Conservation (phyloP, 2,113 vertebrate genomes). For the Melanotaenia duboulayi region DNA sequence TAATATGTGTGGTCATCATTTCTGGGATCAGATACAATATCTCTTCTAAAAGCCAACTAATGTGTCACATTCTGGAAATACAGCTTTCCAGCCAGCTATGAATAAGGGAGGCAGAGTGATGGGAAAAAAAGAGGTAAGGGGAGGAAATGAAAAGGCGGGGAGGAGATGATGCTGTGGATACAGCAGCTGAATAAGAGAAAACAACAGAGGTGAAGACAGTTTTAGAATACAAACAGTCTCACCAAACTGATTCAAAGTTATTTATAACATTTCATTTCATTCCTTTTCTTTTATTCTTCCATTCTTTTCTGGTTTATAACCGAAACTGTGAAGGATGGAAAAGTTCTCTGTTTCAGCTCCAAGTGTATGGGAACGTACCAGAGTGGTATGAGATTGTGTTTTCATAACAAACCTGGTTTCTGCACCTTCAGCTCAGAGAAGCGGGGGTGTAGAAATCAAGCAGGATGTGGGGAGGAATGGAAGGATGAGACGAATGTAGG, state of each 20-base stretch:
- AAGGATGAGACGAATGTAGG: too few relatives aligned
- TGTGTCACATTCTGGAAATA: conserved; percentile 31
- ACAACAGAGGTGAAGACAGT: too few relatives aligned
- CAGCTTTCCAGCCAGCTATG: neutral
- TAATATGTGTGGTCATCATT: conserved; percentile 15
- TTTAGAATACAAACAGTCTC: too few relatives aligned
- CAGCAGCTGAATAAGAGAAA: conserved; percentile 5
- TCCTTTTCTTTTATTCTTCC: too few relatives aligned
- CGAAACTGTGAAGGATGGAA: neutral
- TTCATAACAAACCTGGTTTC: conserved; percentile 48
- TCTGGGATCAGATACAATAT: conserved; percentile 41
- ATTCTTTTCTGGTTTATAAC: too few relatives aligned
- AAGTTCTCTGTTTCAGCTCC: neutral
- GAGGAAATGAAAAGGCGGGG: conserved; percentile 61
- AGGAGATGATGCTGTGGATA: conserved; percentile 39
- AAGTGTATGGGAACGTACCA: conserved; percentile 7
- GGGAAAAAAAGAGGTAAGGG: neutral
- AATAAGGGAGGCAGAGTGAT: too few relatives aligned
- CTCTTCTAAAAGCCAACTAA: conserved; percentile 35
- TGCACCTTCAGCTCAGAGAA: conserved; percentile 15
- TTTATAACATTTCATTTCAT: too few relatives aligned
- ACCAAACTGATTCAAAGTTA: neutral
- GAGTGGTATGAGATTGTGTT: conserved; percentile 43
- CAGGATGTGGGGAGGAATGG: neutral
- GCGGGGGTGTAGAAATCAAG: neutral